Conservation (phyloP, 2,888 invertebrate genomes). For the Agrochola macilenta region DNA sequence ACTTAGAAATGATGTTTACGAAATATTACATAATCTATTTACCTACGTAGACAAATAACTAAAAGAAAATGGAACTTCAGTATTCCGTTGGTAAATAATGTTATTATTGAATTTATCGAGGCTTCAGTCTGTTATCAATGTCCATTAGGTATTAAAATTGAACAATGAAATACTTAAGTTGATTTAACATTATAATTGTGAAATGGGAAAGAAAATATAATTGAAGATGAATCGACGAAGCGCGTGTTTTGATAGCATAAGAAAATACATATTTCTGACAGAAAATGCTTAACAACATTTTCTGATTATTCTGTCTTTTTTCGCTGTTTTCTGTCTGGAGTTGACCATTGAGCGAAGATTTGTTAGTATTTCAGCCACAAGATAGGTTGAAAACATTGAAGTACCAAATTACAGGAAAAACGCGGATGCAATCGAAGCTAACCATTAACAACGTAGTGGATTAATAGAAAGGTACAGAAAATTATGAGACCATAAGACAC, state of each 20-base stretch:
- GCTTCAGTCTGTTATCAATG: slow-evolving; percentile 1
- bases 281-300: not conserved
- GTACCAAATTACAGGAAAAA: not conserved
- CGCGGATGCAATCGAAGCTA: not conserved
- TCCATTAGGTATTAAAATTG: slow-evolving; percentile 22
- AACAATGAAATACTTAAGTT: slow-evolving; percentile 7
- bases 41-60: slow-evolving; percentile 26
- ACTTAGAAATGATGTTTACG: slow-evolving; percentile 25
- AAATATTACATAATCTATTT: slow-evolving; percentile 32
- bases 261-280: not conserved
- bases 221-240: not conserved
- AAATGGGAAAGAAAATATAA: not conserved
- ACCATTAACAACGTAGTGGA: too few species aligned
- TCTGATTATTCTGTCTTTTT: too few species aligned
- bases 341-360: not conserved
- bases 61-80: not conserved
- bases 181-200: not conserved
- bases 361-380: not conserved
- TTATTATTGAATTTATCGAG: slow-evolving; percentile 12
- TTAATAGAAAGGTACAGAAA: not conserved
- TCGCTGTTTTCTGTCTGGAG: too few species aligned
- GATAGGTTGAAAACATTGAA: not conserved
- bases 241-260: not conserved
- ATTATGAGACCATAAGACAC: not conserved
- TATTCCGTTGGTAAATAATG: slow-evolving; percentile 3